Percentiles rank a stretch among this genome's conserved stretches.
These are phyloP conservation scores for Iguana delicatissima DNA, from an alignment of 2,797 vertebrate species.

Conservation along the genomic window DNA sequence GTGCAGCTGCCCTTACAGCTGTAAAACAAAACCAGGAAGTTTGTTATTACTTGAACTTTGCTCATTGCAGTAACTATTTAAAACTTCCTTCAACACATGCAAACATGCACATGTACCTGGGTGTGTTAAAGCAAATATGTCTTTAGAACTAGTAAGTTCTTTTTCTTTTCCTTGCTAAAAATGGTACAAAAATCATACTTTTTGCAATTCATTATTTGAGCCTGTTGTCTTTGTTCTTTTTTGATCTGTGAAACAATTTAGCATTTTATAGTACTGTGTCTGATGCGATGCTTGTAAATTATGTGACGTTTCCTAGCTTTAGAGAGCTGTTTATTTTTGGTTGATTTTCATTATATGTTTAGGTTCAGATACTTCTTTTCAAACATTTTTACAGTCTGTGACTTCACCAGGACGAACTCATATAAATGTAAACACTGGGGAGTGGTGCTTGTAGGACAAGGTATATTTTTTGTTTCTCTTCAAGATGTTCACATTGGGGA, in stretches of 20 bases:
- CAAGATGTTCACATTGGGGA: neutral
- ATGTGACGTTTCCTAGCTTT: neutral
- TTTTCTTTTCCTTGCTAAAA: conserved; percentile 43
- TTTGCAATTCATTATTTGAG: fast-evolving
- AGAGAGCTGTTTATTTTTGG: neutral
- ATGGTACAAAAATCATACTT: neutral
- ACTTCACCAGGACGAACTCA: fast-evolving
- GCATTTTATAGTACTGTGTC: too few relatives aligned
- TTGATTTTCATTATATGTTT: neutral
- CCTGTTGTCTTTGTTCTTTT: neutral
- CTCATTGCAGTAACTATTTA: conserved; percentile 65
- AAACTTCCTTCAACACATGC: conserved; percentile 56
- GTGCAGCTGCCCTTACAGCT: conserved; percentile 39
- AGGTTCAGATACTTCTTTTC: neutral
- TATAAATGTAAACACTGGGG: conserved; percentile 8
- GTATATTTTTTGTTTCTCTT: conserved; percentile 9
- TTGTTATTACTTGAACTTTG: conserved; percentile 79
- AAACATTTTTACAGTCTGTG: fast-evolving
- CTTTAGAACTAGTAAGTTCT: conserved; percentile 78
- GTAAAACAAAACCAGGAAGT: conserved; percentile 55
- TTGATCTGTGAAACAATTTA: neutral
- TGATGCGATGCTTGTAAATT: neutral
- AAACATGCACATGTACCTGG: conserved; percentile 27
- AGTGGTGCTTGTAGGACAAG: neutral
- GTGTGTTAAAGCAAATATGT: conserved; percentile 77